Percentiles rank a stretch among this genome's conserved stretches.
Evolutionary conservation across 2,888 invertebrate genomes (phyloP).

Genomic region (Augiades crinisus): DNA sequence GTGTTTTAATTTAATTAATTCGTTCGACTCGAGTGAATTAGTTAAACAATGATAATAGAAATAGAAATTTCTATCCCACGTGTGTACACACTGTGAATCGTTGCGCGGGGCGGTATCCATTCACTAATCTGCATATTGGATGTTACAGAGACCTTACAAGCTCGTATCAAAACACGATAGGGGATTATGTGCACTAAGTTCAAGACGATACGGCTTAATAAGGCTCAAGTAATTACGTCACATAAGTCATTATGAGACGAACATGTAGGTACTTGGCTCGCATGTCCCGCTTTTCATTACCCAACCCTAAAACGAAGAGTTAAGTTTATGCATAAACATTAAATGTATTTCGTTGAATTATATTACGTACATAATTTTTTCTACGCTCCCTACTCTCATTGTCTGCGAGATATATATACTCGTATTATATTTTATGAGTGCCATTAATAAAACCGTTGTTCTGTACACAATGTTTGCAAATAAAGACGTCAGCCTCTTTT

Average conservation of each 20-base stretch:
- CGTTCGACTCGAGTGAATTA: conserved; percentile 29
- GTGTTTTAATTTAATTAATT: conserved; percentile 14
- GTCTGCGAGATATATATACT: conserved; percentile 29
- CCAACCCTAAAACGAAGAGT: conserved; percentile 30
- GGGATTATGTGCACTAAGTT: conserved; percentile 35
- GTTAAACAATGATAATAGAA: conserved; percentile 71
- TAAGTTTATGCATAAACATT: conserved; percentile 41
- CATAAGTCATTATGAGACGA: conserved; percentile 29
- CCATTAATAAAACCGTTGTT: conserved; percentile 21
- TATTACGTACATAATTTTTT: conserved; percentile 37
- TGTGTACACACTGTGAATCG: conserved; percentile 52
- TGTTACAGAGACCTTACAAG: conserved; percentile 38
- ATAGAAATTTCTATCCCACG: conserved; percentile 61
- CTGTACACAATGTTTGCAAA: conserved; percentile 66
- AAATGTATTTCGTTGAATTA: conserved; percentile 34
- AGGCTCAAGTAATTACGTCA: conserved; percentile 34
- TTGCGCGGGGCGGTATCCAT: conserved; percentile 62
- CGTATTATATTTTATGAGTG: conserved; percentile 14
- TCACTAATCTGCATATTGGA: conserved; percentile 71
- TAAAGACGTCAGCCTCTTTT: conserved; percentile 63
- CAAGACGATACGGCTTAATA: conserved; percentile 34
- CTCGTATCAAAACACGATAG: conserved; percentile 34
- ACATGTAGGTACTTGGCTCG: conserved; percentile 32
- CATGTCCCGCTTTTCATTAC: conserved; percentile 40
- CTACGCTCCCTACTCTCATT: conserved; percentile 29